Base-by-base conservation (phyloP, 2,888 invertebrate genomes). In the Ectemnius cavifrons region DNA sequence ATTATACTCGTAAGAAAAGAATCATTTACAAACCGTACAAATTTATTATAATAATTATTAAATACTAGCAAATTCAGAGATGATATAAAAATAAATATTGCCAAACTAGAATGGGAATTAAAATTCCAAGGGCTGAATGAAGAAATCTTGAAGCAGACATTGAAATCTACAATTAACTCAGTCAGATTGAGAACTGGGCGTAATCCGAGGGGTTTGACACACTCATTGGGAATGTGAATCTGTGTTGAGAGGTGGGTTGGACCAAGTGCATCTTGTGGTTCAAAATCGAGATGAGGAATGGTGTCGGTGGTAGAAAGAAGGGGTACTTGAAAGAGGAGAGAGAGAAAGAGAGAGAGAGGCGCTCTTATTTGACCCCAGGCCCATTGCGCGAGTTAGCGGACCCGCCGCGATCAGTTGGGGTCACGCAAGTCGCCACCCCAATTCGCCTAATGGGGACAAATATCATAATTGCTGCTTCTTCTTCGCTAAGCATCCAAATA, bases 401-500 rank as follows among this genome's bases (percentile, higher is more conserved):
- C 84, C 37, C 75, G 85, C 81, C 86, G 84, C 84, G 89, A 89
- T 90, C 88, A 85, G 86, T 87, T 84, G 89, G 87, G 90, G 89
- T 90, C 89, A 90, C 84, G 86, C 86, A 78, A 90, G 89, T 90
- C 89, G 86, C 89, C 89, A 90, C 89, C 90, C 89, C 88, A 89
- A 90, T 90, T 90, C 89, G 80, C 83, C 88, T 89, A 90, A 90
- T 90, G 84, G 89, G 88, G 87, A 89, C 90, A 89, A 90, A 90
- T 90, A 90, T 90, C 90, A 90, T 90, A 90, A 90, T 90, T 90
- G 89, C 86, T 84, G 83, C 81, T 75, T 63, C 79, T 86, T 82
- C 88, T 88, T 84, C 73, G 78, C 86, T 83, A 81, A 86, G 86
- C 85, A 84, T 86, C 87, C 85, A 86, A 88, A 89, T 90, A 82